Evolutionary conservation across 2,113 vertebrate species (phyloP).

Genomic region (Brachyistius frenatus): DNA sequence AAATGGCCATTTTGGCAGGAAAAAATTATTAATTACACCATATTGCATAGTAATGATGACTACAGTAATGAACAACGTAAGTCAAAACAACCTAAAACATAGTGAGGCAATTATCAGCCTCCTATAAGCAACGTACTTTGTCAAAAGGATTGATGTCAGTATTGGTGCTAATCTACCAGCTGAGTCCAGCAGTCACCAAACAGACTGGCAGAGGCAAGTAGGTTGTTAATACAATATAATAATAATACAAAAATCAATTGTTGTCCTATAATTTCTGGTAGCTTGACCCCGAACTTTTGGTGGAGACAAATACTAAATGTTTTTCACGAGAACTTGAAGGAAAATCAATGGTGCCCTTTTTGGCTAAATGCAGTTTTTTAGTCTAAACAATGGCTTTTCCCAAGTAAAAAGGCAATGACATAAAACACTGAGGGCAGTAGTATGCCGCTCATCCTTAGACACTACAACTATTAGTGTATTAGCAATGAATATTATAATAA

Average conservation of each 20-base stretch:
- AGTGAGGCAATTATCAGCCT: slow-evolving; percentile 17
- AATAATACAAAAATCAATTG: slow-evolving; percentile 29
- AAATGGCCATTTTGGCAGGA: slow-evolving; percentile 24
- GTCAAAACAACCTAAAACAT: slow-evolving; percentile 19
- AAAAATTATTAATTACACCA: slow-evolving; percentile 4
- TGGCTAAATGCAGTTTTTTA: slow-evolving; percentile 15
- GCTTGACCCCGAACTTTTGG: slow-evolving; percentile 43
- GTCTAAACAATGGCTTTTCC: slow-evolving; percentile 10
- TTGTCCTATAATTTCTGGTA: slow-evolving; percentile 25
- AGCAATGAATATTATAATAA: not conserved
- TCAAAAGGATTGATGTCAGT: slow-evolving; percentile 23
- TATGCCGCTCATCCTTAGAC: not conserved
- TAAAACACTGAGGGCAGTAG: slow-evolving; percentile 1
- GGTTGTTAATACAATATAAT: slow-evolving; percentile 12
- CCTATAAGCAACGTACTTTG: slow-evolving; percentile 9
- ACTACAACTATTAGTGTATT: not conserved
- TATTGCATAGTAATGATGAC: slow-evolving; percentile 9
- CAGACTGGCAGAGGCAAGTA: slow-evolving; percentile 1
- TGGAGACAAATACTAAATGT: slow-evolving; percentile 46
- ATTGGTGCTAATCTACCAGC: not conserved
- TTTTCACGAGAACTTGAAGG: slow-evolving; percentile 44
- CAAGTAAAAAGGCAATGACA: slow-evolving; percentile 4
- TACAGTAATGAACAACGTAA: slow-evolving; percentile 18
- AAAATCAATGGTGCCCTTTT: slow-evolving; percentile 59
- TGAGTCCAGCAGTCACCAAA: slow-evolving; percentile 17